Evolutionary conservation across 2,797 vertebrate species (phyloP), one percentile per base, ranked within the genome.

Genomic region (Sus cebifrons): DNA sequence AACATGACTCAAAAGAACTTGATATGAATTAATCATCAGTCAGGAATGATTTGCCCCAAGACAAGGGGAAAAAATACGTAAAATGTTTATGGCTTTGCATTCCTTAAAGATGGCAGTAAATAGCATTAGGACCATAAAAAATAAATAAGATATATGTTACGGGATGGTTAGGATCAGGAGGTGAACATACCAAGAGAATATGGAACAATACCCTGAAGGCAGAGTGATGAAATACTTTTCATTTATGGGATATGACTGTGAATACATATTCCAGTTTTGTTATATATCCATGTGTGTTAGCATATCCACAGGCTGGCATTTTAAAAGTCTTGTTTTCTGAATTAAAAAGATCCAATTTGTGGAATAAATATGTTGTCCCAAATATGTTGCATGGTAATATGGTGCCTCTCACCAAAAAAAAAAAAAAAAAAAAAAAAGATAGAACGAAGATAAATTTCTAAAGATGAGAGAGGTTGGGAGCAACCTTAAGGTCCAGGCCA

Each of bases 261-360:
- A 73, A 92, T 78, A 21, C 8, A 71, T 58, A 86, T 58, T 58
- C 2, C 17, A 74, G 27, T 81, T 75, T n/a, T 87, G 67, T 58
- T 18, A 49, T 71, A 67, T 71, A 29, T 95, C 40, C 78, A 23
- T 86, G 21, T 83, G 54, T 12, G 52, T 85, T 81, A 62, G 25
- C 18, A 64, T 54, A 54, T 77, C 21, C 25, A 60, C 16, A 67
- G 27, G n/a, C 40, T 89, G 56, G 40, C 74, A 62, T 44, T 93
- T 95, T 62, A 23, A 74, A 90, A 86, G 18, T 36, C 16, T 81
- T 89, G 2, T 77, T 91, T 58, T 89, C 20, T 62, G 32, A 79
- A 73, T 65, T 90, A 70, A 84, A 85, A 16, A 75, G 44, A 87
- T 18, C 7, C 1, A 60, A 36, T n/a, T 83, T 65, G 3, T 58